Evolutionary conservation across 2,797 vertebrate species (phyloP), one percentile per base, ranked within the genome.

Genomic region (Argyrosomus regius): DNA sequence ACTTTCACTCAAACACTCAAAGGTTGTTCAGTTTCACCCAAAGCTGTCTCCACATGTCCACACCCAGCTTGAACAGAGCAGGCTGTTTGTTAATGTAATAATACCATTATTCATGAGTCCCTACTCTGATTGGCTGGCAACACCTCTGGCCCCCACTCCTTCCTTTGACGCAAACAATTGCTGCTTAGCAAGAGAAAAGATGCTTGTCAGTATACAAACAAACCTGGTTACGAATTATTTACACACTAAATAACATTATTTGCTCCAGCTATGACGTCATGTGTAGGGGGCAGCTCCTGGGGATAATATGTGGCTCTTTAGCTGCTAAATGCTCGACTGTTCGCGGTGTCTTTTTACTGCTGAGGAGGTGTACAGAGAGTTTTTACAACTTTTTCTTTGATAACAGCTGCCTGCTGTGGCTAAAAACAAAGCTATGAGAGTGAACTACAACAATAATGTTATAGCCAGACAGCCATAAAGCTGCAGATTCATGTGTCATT

Each of bases 151-250:
- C 31, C 14, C 45, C 46, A 22, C 46, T 45, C 35, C 57, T 16
- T 18, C 35, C 43, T 20, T 54, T n/a, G 16, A 41, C 18, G 17
- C 50, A 68, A 66, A 81, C 68, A 79, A 35, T 45, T 49, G 61
- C 76, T 64, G 31, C 57, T 46, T 45, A 53, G 52, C 31, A 24
- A 72, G 20, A 84, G 53, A 83, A 69, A 26, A n/a, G 17, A 22
- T 7, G 26, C 5, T 75, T 78, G 65, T 88, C 54, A 39, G 28
- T 53, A 77, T 49, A 73, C 60, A 84, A 73, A 82, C 75, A 84
- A 31, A 70, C 39, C 45, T 74, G 20, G 39, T 67, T 28, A 46
- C 50, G 50, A 48, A 18, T 43, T 68, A 78, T 86, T 82, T 72
- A 58, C 71, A 82, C 20, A 50, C 11, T 66, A 78, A 86, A 81